phyloP scores from a whole-genome alignment of 2,888 invertebrate genomes.

The Autographa gamma region DNA sequence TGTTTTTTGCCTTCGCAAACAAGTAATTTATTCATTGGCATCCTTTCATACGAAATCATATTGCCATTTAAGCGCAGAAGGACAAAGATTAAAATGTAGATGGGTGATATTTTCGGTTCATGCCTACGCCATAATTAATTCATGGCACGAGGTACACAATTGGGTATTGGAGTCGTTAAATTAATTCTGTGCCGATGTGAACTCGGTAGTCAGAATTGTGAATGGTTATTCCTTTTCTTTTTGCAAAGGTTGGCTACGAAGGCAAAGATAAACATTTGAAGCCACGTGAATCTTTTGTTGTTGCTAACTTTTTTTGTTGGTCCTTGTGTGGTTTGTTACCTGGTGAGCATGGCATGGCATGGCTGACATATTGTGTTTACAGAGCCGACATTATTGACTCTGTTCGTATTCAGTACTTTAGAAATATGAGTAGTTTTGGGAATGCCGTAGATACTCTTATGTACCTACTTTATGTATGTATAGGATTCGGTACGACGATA shows the following conservation, averaged over 20 bases:
- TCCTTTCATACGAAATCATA: slow-evolving; percentile 46
- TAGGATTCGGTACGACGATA: too few relatives aligned
- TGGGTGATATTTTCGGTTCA: slow-evolving; percentile 41
- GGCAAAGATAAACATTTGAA: slow-evolving; percentile 8
- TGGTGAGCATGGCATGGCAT: slow-evolving; percentile 16
- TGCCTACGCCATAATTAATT: slow-evolving; percentile 43
- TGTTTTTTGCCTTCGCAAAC: slow-evolving; percentile 43
- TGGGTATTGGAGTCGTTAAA: slow-evolving; percentile 43
- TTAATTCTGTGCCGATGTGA: slow-evolving; percentile 45
- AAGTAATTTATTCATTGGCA: slow-evolving; percentile 59
- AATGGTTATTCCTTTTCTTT: slow-evolving; percentile 24
- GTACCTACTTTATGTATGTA: background rate
- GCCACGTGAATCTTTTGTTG: slow-evolving; percentile 15
- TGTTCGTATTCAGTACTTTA: slow-evolving; percentile 14
- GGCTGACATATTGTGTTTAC: slow-evolving; percentile 1
- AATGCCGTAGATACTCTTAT: background rate
- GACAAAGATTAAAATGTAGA: slow-evolving; percentile 56
- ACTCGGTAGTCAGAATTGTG: slow-evolving; percentile 20
- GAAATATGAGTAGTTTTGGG: slow-evolving; percentile 13
- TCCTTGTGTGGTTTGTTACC: slow-evolving; percentile 30
- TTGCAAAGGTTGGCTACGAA: slow-evolving; percentile 6
- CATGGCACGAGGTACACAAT: slow-evolving; percentile 31
- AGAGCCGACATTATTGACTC: slow-evolving; percentile 8
- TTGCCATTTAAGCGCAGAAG: slow-evolving; percentile 41
- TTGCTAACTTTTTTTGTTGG: slow-evolving; percentile 17